Percentiles rank a stretch among this genome's conserved stretches.
Conservation (phyloP, 1,140 invertebrate genomes). For the Oscheius sp. region DNA sequence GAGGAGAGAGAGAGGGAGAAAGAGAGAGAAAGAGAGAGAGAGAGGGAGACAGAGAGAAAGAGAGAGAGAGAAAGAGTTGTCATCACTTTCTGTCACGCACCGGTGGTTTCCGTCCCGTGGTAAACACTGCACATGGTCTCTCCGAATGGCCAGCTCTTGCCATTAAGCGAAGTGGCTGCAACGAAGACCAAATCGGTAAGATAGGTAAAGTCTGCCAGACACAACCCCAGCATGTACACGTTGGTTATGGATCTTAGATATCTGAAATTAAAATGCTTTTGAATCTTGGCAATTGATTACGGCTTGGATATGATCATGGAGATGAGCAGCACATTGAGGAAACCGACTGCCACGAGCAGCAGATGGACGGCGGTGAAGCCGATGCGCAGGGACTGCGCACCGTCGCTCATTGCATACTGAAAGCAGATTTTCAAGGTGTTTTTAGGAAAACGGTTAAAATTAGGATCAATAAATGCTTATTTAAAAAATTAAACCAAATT, state of each 20-base stretch:
- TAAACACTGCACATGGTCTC: slow-evolving; percentile 54
- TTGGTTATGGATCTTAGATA: slow-evolving; percentile 61
- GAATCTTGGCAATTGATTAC: neutral
- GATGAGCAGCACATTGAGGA: slow-evolving; percentile 54
- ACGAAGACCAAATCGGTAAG: slow-evolving; percentile 55
- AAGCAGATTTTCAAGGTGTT: neutral
- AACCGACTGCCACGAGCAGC: slow-evolving; percentile 52
- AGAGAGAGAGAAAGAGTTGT: too few species aligned
- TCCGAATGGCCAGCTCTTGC: slow-evolving; percentile 60
- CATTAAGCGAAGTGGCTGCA: slow-evolving; percentile 59
- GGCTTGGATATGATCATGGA: slow-evolving; percentile 52
- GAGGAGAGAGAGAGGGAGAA: too few species aligned
- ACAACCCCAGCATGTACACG: slow-evolving; percentile 58
- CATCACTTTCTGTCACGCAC: too few species aligned
- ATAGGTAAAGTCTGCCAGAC: slow-evolving; percentile 59
- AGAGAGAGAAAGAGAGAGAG: too few species aligned
- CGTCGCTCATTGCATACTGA: slow-evolving; percentile 26
- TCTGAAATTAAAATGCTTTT: slow-evolving; percentile 19
- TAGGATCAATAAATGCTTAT: too few species aligned
- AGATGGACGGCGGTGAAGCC: slow-evolving; percentile 58
- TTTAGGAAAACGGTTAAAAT: too few species aligned
- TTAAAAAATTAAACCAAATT: too few species aligned
- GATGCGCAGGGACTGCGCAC: slow-evolving; percentile 42
- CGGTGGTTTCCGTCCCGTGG: slow-evolving; percentile 54
- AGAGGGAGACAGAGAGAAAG: too few species aligned